Evolutionary conservation across 2,113 vertebrate genomes (phyloP).

Genomic region (Fulica atra): DNA sequence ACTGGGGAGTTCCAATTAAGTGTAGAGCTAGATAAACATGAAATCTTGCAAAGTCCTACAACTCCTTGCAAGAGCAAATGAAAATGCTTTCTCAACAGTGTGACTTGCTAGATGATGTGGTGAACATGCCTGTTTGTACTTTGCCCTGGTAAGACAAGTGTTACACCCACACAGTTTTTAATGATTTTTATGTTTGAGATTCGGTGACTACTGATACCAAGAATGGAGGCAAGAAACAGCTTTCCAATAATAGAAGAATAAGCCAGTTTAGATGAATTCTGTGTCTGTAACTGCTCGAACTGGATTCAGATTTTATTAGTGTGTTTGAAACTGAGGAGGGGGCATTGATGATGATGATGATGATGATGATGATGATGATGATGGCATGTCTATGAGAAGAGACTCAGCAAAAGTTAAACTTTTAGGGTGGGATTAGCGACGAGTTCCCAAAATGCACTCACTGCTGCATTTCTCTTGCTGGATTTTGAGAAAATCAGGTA

Average conservation of each 20-base stretch:
- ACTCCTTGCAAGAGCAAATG: not conserved
- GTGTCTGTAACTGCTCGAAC: not conserved
- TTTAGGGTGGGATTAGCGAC: not conserved
- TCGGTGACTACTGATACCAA: not conserved
- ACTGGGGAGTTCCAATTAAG: not conserved
- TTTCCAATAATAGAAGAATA: not conserved
- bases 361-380: accelerated
- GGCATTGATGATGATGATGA: not conserved
- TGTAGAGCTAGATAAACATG: not conserved
- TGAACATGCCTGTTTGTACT: not conserved
- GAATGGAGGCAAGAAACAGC: not conserved
- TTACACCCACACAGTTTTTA: not conserved
- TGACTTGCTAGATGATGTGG: not conserved
- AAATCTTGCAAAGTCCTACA: not conserved
- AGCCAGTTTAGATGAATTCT: not conserved
- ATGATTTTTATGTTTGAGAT: not conserved
- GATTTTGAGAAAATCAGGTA: not conserved
- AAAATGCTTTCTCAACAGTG: not conserved
- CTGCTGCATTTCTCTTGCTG: not conserved
- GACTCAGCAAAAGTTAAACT: not conserved
- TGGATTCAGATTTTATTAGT: not conserved
- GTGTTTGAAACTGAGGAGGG: not conserved
- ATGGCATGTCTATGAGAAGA: accelerated
- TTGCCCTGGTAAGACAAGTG: not conserved
- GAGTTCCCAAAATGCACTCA: not conserved